These are phyloP conservation scores for Marasmarcha lunaedactyla DNA, from an alignment of 2,888 invertebrate genomes.

Conservation along the genomic window DNA sequence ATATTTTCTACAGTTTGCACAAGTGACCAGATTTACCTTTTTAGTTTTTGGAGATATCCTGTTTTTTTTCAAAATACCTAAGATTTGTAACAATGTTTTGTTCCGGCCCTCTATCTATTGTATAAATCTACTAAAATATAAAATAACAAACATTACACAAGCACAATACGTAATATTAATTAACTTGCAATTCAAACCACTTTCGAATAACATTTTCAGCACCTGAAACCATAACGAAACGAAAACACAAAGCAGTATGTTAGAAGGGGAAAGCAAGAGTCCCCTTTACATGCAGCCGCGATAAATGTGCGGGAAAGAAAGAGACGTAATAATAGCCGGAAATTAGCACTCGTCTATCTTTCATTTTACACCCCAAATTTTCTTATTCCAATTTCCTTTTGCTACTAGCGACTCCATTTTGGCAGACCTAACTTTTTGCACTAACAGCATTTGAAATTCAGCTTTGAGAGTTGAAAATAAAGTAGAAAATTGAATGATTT, in stretches of 20 bases:
- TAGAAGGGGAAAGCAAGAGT: constrained; percentile 55
- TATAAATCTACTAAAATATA: no score
- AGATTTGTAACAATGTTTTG: no score
- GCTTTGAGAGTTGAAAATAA: constrained; percentile 16
- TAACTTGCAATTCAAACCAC: neutral
- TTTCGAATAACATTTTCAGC: neutral
- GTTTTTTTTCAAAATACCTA: no score
- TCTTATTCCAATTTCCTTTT: constrained; percentile 80
- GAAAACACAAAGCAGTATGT: constrained; percentile 31
- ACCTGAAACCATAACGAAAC: constrained; percentile 11
- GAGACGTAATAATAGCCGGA: constrained; percentile 73
- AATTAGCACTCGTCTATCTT: constrained; percentile 82
- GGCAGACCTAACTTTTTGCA: constrained; percentile 31
- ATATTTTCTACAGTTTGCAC: no score
- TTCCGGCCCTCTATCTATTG: no score
- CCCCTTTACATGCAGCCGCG: constrained; percentile 44
- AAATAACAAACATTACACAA: no score
- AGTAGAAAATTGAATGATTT: constrained; percentile 22
- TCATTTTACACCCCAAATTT: constrained; percentile 83
- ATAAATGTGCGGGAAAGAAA: constrained; percentile 67
- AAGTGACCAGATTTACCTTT: no score
- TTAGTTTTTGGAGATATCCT: no score
- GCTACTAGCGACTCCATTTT: constrained; percentile 44
- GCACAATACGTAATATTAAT: neutral
- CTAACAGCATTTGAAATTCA: constrained; percentile 14